Evolutionary conservation across 2,888 invertebrate genomes (phyloP).

Genomic region (Catocala fraxini): DNA sequence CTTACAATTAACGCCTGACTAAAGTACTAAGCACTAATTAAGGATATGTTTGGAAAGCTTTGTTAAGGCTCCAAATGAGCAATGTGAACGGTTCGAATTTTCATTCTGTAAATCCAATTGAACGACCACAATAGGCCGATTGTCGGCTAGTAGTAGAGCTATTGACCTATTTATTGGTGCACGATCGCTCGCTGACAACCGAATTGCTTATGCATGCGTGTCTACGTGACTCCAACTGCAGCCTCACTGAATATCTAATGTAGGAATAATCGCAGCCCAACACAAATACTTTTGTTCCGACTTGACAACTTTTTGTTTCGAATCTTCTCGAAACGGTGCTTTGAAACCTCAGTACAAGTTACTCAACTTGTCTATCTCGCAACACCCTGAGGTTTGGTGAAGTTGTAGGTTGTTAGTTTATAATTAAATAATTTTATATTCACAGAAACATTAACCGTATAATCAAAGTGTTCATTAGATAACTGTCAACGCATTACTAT

Average conservation of each 20-base stretch:
- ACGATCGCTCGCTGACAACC: constrained; percentile 71
- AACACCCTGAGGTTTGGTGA: too few species aligned
- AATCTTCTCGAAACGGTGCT: neutral
- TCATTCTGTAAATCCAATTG: constrained; percentile 38
- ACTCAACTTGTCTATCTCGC: too few species aligned
- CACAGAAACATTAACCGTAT: neutral
- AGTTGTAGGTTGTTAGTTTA: too few species aligned
- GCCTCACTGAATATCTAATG: constrained; percentile 72
- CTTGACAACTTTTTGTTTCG: neutral
- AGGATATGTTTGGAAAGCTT: neutral
- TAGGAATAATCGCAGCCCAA: constrained; percentile 58
- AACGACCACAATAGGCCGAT: constrained; percentile 37
- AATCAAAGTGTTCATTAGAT: constrained; percentile 8
- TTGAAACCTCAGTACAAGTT: too few species aligned
- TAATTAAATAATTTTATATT: neutral
- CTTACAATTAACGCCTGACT: constrained; percentile 1
- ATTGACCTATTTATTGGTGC: constrained; percentile 82
- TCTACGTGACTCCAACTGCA: constrained; percentile 74
- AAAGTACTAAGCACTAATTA: constrained; percentile 1
- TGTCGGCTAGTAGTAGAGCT: constrained; percentile 58
- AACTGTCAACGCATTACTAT: constrained; percentile 2
- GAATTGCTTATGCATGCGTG: constrained; percentile 83
- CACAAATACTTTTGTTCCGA: constrained; percentile 50
- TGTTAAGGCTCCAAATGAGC: constrained; percentile 12
- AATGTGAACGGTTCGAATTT: constrained; percentile 26